Conservation (phyloP, 2,888 invertebrate genomes). For the Dicyrtoma fusca region DNA sequence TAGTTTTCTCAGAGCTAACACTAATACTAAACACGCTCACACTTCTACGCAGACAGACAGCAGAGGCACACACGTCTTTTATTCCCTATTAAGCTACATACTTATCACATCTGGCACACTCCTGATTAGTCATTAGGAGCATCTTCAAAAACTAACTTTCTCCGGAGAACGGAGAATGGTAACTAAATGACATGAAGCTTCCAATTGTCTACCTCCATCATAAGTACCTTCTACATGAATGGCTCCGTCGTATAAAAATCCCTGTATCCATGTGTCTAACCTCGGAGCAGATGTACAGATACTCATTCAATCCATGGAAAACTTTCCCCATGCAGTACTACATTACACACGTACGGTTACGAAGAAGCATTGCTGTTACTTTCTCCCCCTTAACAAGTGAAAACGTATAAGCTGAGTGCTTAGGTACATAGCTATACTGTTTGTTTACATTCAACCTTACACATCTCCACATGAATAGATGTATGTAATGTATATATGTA, state of each 20-base stretch:
- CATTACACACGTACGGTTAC: too few relatives aligned
- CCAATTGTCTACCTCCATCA: conserved; percentile 2
- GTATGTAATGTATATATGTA: too few relatives aligned
- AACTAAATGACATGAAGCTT: conserved; percentile 21
- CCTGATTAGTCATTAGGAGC: conserved; percentile 32
- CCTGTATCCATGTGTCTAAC: neutral
- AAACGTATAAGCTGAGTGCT: neutral
- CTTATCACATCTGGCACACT: conserved; percentile 31
- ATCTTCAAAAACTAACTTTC: conserved; percentile 27
- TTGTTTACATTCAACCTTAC: too few relatives aligned
- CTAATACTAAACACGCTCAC: neutral
- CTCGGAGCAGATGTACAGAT: neutral
- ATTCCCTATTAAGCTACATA: conserved; percentile 25
- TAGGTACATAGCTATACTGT: too few relatives aligned
- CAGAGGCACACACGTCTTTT: conserved; percentile 1
- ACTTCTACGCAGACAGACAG: neutral
- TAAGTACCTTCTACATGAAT: neutral
- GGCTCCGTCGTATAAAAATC: neutral
- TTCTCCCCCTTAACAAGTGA: neutral
- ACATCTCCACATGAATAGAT: too few relatives aligned
- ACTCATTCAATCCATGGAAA: neutral
- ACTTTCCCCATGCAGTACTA: too few relatives aligned
- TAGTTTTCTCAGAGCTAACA: conserved; percentile 12
- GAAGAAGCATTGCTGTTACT: neutral
- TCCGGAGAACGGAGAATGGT: neutral